phyloP scores from a whole-genome alignment of 2,888 invertebrate genomes.

The Cheilosia grossa region DNA sequence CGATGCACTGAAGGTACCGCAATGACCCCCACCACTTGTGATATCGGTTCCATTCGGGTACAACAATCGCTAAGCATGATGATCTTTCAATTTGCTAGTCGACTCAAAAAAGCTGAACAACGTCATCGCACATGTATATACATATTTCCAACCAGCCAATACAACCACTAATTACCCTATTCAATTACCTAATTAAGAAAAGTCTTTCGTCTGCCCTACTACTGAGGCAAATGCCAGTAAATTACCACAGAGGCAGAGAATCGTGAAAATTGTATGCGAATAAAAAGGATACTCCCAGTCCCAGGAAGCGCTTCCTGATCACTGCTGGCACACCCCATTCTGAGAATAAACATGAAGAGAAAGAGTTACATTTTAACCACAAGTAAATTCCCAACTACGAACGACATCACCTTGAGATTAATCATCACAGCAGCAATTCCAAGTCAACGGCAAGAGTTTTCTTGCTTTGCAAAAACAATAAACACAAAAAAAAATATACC shows the following conservation, averaged over 20 bases:
- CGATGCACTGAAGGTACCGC: constrained; percentile 34
- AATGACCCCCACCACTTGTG: constrained; percentile 9
- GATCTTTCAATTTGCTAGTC: constrained; percentile 20
- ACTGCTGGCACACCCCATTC: constrained; percentile 5
- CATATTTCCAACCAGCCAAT: not conserved
- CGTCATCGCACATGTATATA: constrained; percentile 26
- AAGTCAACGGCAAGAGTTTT: constrained; percentile 26
- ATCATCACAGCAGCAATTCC: constrained; percentile 49
- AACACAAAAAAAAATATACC: constrained; percentile 22
- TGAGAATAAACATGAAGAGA: constrained; percentile 5
- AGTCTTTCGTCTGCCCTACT: constrained; percentile 22
- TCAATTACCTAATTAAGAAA: constrained; percentile 64
- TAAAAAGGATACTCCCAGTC: constrained; percentile 43
- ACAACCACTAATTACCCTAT: constrained; percentile 48
- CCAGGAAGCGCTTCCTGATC: constrained; percentile 9
- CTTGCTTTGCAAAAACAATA: constrained; percentile 19
- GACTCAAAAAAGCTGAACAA: constrained; percentile 13
- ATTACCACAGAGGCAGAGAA: constrained; percentile 36
- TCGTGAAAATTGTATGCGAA: constrained; percentile 5
- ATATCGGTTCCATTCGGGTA: constrained; percentile 19
- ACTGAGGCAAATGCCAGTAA: constrained; percentile 26
- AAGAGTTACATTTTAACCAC: constrained; percentile 14
- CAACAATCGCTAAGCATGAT: constrained; percentile 20
- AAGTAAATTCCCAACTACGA: constrained; percentile 60
- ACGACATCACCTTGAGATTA: constrained; percentile 67